phyloP scores from a whole-genome alignment of 2,888 invertebrate genomes.

The Drosophila melanocephala region DNA sequence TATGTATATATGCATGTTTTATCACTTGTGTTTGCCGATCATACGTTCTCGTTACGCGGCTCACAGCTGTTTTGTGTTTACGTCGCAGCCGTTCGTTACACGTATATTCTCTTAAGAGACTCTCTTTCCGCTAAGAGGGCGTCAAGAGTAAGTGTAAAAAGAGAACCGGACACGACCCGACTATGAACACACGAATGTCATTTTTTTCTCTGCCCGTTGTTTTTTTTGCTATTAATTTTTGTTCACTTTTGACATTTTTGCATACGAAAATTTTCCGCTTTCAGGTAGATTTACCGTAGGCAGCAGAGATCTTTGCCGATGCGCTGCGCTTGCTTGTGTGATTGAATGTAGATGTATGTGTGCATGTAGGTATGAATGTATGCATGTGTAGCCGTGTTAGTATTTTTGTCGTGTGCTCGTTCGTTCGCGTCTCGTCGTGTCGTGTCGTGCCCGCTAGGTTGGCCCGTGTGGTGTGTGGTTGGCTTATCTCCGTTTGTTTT shows the following conservation, averaged over 20 bases:
- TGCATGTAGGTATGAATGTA: constrained; percentile 1
- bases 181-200: constrained; percentile 30
- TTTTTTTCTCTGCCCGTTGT: constrained; percentile 31
- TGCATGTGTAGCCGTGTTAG: constrained; percentile 24
- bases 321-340: constrained; percentile 26
- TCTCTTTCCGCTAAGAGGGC: constrained; percentile 24
- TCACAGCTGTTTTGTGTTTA: constrained; percentile 77
- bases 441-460: constrained; percentile 36
- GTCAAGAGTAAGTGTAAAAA: constrained; percentile 23
- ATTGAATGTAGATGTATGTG: constrained; percentile 14
- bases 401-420: constrained; percentile 56
- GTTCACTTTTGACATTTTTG: constrained; percentile 82
- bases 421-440: constrained; percentile 40
- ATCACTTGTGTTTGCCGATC: constrained; percentile 56
- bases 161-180: constrained; percentile 16
- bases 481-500: constrained; percentile 68
- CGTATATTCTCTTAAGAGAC: constrained; percentile 32
- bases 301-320: constrained; percentile 55
- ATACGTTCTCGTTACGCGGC: constrained; percentile 60
- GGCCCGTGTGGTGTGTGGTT: constrained; percentile 37
- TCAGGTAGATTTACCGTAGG: constrained; percentile 76
- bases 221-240: constrained; percentile 53
- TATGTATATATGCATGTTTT: constrained; percentile 2
- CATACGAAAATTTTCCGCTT: constrained; percentile 78
- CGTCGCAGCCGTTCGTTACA: constrained; percentile 55